Evolutionary conservation across 2,888 invertebrate species (phyloP).

Genomic region (Pristionchus arcanus): DNA sequence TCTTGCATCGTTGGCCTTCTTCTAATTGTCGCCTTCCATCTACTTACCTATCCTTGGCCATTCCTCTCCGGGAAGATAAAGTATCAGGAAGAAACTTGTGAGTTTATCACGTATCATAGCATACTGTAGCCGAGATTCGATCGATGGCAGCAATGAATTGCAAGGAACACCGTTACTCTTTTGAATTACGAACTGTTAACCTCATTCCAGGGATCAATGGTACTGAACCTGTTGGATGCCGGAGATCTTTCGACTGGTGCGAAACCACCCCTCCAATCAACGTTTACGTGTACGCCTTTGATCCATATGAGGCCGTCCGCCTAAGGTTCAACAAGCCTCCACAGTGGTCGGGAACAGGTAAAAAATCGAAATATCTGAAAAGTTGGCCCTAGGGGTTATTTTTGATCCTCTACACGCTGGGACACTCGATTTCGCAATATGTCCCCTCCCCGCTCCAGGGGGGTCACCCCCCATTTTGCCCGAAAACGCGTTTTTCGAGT

Average conservation of each 20-base stretch:
- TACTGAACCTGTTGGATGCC: conserved; percentile 60
- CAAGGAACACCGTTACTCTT: no score
- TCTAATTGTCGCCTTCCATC: conserved; percentile 63
- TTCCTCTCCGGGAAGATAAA: conserved; percentile 62
- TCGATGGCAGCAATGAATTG: background rate
- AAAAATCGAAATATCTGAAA: no score
- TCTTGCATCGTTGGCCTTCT: conserved; percentile 64
- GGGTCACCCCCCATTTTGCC: no score
- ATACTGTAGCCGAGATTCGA: background rate
- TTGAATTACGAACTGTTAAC: no score
- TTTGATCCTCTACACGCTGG: no score
- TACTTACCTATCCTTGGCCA: conserved; percentile 70
- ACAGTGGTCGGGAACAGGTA: no score
- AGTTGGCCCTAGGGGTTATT: no score
- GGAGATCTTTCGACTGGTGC: conserved; percentile 60
- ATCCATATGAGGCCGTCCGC: background rate
- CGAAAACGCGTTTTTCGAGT: no score
- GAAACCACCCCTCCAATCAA: conserved; percentile 59
- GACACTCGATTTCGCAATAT: no score
- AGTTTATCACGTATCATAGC: background rate
- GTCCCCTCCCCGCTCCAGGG: no score
- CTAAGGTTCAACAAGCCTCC: no score
- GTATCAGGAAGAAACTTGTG: conserved; percentile 59
- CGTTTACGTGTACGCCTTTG: conserved; percentile 55
- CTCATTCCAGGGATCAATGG: conserved; percentile 21